phyloP scores from a whole-genome alignment of 2,113 vertebrate genomes.

The Corythaeola cristata region DNA sequence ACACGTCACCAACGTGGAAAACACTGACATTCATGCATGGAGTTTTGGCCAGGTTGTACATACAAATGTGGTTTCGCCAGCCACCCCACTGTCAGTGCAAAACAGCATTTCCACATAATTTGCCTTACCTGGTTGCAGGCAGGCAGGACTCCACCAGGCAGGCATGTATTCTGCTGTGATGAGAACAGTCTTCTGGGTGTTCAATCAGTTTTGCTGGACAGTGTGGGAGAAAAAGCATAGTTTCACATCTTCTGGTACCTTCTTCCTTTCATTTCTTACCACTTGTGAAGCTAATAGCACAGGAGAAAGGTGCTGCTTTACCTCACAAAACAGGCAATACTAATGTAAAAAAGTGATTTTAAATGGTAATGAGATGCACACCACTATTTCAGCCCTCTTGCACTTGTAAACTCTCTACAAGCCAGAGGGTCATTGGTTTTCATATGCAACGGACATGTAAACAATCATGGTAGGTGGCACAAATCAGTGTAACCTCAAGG shows the following conservation, averaged over 20 bases:
- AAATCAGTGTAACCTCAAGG: neutral
- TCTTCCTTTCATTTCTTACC: neutral
- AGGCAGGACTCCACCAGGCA: neutral
- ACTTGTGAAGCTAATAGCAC: neutral
- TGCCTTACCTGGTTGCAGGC: neutral
- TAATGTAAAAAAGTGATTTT: neutral
- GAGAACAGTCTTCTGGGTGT: neutral
- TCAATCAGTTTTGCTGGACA: neutral
- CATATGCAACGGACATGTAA: fast-evolving
- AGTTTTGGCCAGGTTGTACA: neutral
- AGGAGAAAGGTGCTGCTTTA: neutral
- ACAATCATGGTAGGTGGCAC: neutral
- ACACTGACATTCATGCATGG: fast-evolving
- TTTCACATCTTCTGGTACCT: neutral
- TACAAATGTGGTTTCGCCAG: fast-evolving
- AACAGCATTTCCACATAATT: neutral
- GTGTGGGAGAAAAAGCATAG: neutral
- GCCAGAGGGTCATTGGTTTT: neutral
- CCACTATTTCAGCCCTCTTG: neutral
- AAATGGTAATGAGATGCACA: neutral
- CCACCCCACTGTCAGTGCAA: neutral
- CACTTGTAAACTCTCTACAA: neutral
- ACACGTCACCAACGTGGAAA: neutral
- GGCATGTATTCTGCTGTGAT: neutral
- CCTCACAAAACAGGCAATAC: neutral